Evolutionary conservation across 2,113 vertebrate species (phyloP).

Genomic region (Syngnathoides biaculeatus): DNA sequence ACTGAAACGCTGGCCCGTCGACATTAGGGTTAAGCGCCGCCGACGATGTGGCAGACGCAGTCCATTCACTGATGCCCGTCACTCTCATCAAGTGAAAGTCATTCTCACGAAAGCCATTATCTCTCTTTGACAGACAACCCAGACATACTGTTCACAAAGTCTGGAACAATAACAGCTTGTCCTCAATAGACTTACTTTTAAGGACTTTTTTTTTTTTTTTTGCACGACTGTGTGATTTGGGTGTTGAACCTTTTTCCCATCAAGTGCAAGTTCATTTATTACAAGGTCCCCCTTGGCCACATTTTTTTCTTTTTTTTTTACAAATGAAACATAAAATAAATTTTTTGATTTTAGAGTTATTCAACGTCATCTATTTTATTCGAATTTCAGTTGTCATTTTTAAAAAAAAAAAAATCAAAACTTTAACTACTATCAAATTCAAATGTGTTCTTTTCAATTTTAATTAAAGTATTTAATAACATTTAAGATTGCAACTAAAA

Average conservation of each 20-base stretch:
- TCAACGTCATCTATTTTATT: too few species aligned
- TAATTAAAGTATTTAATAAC: too few species aligned
- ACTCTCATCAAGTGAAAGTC: background rate
- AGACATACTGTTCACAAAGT: background rate
- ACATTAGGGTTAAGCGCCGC: background rate
- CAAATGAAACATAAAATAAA: background rate
- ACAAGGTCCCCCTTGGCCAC: background rate
- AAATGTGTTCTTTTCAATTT: too few species aligned
- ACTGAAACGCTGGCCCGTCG: background rate
- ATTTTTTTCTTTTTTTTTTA: background rate
- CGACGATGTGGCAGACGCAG: too few species aligned
- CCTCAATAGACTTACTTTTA: background rate
- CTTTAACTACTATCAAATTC: too few species aligned
- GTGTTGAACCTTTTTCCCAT: background rate
- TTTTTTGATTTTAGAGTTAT: background rate
- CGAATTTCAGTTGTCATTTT: background rate
- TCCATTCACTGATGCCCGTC: background rate
- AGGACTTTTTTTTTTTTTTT: background rate
- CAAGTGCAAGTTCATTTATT: background rate
- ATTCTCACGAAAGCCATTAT: background rate
- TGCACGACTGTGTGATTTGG: background rate
- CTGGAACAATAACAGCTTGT: constrained; percentile 1
- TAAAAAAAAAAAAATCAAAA: background rate
- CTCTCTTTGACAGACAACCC: background rate
- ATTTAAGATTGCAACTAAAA: too few species aligned